phyloP scores from a whole-genome alignment of 2,888 invertebrate genomes.

The Tipula vernalis region DNA sequence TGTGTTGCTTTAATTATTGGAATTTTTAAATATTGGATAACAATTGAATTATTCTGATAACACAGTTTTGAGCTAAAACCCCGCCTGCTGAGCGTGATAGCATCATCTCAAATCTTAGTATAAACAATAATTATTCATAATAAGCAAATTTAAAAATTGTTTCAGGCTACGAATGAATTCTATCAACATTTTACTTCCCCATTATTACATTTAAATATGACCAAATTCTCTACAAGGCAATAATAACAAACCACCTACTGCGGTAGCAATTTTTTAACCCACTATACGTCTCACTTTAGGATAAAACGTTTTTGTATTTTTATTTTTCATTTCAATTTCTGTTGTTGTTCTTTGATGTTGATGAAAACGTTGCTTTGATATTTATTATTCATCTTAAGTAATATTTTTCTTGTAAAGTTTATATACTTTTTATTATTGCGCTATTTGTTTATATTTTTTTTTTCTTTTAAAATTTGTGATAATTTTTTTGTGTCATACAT shows the following conservation, averaged over 20 bases:
- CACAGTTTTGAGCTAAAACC: too few relatives aligned
- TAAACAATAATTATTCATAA: too few relatives aligned
- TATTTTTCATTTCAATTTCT: not conserved
- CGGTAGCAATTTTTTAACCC: not conserved
- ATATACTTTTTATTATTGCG: not conserved
- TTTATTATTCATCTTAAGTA: not conserved
- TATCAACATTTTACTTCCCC: not conserved
- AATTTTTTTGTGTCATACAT: not conserved
- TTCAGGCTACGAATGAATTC: not conserved
- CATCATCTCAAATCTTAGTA: too few relatives aligned
- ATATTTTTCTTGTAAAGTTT: not conserved
- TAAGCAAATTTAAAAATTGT: too few relatives aligned
- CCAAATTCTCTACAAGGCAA: not conserved
- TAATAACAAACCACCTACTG: not conserved
- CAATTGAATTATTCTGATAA: too few relatives aligned
- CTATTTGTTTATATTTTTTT: not conserved
- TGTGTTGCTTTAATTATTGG: too few relatives aligned
- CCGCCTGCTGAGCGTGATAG: too few relatives aligned
- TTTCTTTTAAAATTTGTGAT: not conserved
- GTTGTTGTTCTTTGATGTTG: not conserved
- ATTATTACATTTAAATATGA: not conserved
- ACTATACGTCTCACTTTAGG: not conserved
- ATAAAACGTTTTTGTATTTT: not conserved
- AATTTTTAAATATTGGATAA: too few relatives aligned
- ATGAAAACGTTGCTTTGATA: not conserved